Evolutionary conservation across 2,113 vertebrate genomes (phyloP), one percentile per base, ranked within the genome.

Genomic region (Pteruthius melanotis): DNA sequence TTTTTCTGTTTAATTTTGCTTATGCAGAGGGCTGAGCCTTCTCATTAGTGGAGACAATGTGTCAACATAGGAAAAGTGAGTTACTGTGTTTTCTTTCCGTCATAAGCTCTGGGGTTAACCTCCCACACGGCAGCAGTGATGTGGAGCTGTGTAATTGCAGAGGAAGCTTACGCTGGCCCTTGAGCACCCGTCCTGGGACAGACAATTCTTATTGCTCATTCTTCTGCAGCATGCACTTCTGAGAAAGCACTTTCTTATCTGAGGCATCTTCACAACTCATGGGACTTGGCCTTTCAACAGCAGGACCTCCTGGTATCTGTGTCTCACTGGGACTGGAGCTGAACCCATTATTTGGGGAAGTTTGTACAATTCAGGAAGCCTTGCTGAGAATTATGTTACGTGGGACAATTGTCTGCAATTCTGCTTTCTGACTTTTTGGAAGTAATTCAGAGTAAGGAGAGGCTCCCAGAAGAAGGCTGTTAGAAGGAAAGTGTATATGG

Each of bases 1-100:
- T 20, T 90, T 89, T 92, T 68, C 53, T 94, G 5, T 89, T 91
- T 83, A 83, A 83, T 93, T 83, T 93, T 71, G 70, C 47, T 83
- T 50, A 61, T 64, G 90, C 54, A 27, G 37, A 66, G 63, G 61
- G 33, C 30, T 39, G 69, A 89, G 72, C 52, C 57, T 60, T 92
- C 69, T 91, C 83, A 39, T 89, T 90, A 68, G 76, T 16, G 64
- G 72, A 93, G 87, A 64, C 85, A 79, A 31, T 90, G 64, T 92
- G 92, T 93, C 83, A 93, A 78, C 69, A 21, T 1, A 75, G 81
- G 78, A 96, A 74, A 70, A 92, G 40, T n/a, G 92, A 96, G 76
- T 78, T 90, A 23, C 35, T 90, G 85, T 66, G 14, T 85, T 94
- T 91, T 86, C 45, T 31, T 79, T 76, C 63, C 9, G 0, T 59